Base-by-base conservation (phyloP, 2,113 vertebrate species). In the Martes martes region DNA sequence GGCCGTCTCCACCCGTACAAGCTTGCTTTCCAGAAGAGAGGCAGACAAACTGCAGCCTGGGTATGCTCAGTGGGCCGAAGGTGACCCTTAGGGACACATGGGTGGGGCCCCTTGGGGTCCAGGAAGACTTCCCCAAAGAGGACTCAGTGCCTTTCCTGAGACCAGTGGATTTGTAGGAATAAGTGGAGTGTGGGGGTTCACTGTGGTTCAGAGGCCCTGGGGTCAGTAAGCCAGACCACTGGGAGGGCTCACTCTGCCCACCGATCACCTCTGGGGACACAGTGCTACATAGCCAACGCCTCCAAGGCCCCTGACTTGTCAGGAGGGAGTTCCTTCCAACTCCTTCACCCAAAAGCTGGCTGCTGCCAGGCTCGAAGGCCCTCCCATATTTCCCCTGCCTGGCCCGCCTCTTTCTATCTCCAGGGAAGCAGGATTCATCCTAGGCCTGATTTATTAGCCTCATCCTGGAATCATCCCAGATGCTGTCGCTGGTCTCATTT, bases 381-480 rank as follows among this genome's bases (percentile, higher is more conserved):
- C 39, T 45, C 86, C 47, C 95, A 59, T 94, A 33, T n/a, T 67
- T 65, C n/a, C 14, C 23, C 42, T 33, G 84, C 92, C 67, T 55
- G 47, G 91, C 55, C 39, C 1, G 28, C 79, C 92, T 50, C 61
- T 82, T 36, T 31, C 81, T 65, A 6, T 92, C 96, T 97, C 2
- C 4, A 0, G 81, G 96, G 92, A 97, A 6, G 31, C 81, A 14
- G 96, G 95, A n/a, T 65, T 50, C 96, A 76, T 91, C 50, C 96
- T 33, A 39, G 15, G 1, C 0, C 97, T 96, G 93, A 94, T 98
- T 97, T 88, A 96, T 97, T 95, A 96, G 89, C 59, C 50, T 97
- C 45, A 7, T 82, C 97, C 97, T 95, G 45, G 90, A 95, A 83
- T 4, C 86, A 90, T 80, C 97, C 97, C 96, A 78, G 97, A 98